Conservation (phyloP, 2,797 vertebrate species). For the Pteropus rufus region DNA sequence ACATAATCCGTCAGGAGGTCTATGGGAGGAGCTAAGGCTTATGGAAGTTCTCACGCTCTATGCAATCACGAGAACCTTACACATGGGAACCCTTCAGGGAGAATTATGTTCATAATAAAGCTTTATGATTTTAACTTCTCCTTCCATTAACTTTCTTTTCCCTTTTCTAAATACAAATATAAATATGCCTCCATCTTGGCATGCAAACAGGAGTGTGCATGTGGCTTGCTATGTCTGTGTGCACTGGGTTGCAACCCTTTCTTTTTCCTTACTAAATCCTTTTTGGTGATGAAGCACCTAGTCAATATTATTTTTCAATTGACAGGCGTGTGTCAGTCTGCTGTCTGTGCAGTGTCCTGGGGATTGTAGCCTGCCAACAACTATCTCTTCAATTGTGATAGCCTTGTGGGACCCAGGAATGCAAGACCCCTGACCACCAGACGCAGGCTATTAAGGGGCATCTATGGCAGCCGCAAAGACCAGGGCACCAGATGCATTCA, state of each 20-base stretch:
- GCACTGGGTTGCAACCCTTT: background rate
- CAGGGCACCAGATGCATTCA: background rate
- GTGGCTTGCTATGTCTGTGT: background rate
- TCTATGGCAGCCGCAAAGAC: background rate
- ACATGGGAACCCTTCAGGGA: background rate
- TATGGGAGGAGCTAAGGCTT: background rate
- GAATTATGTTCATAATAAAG: background rate
- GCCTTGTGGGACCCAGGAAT: background rate
- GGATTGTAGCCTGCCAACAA: background rate
- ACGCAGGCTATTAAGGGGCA: too few relatives aligned
- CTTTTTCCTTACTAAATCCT: background rate
- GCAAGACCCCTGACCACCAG: background rate
- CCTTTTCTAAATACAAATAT: background rate
- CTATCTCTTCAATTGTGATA: background rate
- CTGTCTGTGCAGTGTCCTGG: background rate
- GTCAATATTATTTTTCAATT: background rate
- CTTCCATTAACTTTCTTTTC: background rate
- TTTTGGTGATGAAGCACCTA: background rate
- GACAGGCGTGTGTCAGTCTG: background rate
- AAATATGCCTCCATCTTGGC: background rate
- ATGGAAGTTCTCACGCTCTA: background rate
- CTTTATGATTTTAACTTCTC: background rate
- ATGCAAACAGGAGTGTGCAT: too few relatives aligned
- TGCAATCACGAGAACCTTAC: background rate
- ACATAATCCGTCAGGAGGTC: background rate